Base-by-base conservation (phyloP, 2,888 invertebrate species). In the Gandaritis pyraliata region DNA sequence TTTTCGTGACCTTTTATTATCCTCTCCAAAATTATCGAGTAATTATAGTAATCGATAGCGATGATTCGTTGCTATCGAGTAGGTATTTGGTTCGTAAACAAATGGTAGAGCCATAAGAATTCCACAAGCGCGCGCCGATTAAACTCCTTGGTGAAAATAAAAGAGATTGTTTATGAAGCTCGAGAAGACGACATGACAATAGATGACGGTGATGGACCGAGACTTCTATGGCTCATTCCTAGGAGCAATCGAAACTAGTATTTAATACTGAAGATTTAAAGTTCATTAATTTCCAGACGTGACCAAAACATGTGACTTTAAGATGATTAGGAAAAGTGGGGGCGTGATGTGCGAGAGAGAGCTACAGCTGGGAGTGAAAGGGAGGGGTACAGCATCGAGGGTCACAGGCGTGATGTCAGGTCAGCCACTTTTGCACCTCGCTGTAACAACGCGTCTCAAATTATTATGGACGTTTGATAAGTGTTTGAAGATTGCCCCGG, bases 401-500 rank as follows among this genome's bases (percentile, higher is more conserved):
- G 93, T 92, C 93, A 90, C 88, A 87, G 81, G 88, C 93, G 93
- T 93, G 93, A 93, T 92, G 92, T 90, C 89, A 92, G 93, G 92
- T 92, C 91, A 92, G 90, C 90, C 92, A 91, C 92, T 92, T 92
- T 93, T 93, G 93, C 90, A 92, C 93, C 92, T 93, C 92, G 87
- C 88, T 86, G 87, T 90, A 92, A 93, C 93, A 91, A 92, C 90
- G 91, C 90, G 91, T 90, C 90, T 92, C 91, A 92, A 92, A 93
- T 93, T 92, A 90, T 92, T 93, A 92, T 91, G 89, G 92, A 91
- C 89, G 90, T 88, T 88, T 90, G 92, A 91, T 91, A 91, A 91
- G 91, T 91, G 90, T 88, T 85, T 85, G 83, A 82, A 88, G 90
- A 91, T 90, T 89, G 88, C 86, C 82, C 78, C 82, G 85, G 85